Conservation (phyloP, 2,113 vertebrate species). For the Channa maculata region DNA sequence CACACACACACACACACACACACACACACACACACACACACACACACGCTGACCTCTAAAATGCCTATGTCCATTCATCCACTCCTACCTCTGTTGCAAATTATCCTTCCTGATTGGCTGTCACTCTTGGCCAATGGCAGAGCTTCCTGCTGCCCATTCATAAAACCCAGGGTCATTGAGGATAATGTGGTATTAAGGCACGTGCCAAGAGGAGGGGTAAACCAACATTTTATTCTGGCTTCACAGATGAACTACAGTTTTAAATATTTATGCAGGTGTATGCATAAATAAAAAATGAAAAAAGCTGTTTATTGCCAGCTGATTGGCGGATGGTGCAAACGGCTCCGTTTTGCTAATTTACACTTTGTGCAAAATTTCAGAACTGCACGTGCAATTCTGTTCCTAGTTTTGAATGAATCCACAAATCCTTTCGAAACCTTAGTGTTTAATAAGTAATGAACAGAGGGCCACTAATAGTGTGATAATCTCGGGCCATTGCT, state of each 20-base stretch:
- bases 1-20: conserved; percentile 13
- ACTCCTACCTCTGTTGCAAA: conserved; percentile 43
- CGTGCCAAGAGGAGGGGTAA: not conserved
- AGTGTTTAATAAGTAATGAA: conserved; percentile 65
- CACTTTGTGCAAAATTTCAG: too few relatives aligned
- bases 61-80: conserved; percentile 60
- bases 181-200: conserved; percentile 39
- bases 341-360: too few relatives aligned
- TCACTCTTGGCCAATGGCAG: conserved; percentile 66
- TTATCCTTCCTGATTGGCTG: conserved; percentile 63
- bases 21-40: conserved; percentile 24
- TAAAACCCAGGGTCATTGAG: conserved; percentile 73
- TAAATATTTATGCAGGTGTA: too few relatives aligned
- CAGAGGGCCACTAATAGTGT: conserved; percentile 8
- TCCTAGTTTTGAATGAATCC: too few relatives aligned
- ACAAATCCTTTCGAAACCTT: too few relatives aligned
- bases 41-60: conserved; percentile 60
- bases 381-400: not conserved
- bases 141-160: conserved; percentile 74
- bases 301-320: too few relatives aligned
- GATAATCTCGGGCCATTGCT: conserved; percentile 29
- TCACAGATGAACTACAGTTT: not conserved
- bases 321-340: too few relatives aligned
- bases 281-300: too few relatives aligned
- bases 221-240: not conserved